These are phyloP conservation scores for Blastobasis adustella DNA, from an alignment of 2,888 invertebrate genomes.

Conservation along the genomic window DNA sequence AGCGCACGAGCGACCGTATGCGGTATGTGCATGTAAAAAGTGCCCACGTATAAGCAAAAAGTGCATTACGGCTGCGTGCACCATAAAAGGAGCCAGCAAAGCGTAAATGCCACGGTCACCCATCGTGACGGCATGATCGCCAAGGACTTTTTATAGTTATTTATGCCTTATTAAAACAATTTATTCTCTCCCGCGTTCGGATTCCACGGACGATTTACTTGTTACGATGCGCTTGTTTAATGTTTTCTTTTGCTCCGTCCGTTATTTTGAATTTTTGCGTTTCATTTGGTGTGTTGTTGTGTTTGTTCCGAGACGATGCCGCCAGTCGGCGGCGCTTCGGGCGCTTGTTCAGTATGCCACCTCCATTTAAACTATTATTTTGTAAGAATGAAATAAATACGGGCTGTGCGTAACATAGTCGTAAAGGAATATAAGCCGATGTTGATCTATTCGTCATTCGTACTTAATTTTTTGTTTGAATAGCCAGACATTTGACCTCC, in stretches of 20 bases:
- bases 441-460: no score
- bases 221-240: constrained; percentile 35
- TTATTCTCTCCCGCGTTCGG: constrained; percentile 58
- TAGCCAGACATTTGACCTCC: no score
- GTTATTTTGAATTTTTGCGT: constrained; percentile 50
- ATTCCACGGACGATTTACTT: constrained; percentile 61
- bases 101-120: constrained; percentile 73
- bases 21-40: neutral
- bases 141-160: constrained; percentile 49
- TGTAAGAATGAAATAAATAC: no score
- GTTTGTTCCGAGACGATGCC: neutral
- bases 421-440: no score
- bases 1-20: constrained; percentile 1
- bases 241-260: constrained; percentile 51
- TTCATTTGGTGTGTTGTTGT: constrained; percentile 4
- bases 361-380: no score
- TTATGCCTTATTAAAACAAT: constrained; percentile 69
- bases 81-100: constrained; percentile 56
- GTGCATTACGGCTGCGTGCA: constrained; percentile 42
- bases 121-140: constrained; percentile 62
- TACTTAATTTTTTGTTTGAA: no score
- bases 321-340: no score
- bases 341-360: no score
- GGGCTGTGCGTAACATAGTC: no score
- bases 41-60: constrained; percentile 33